Conservation (phyloP, 2,888 invertebrate species). For the Phaedon cochleariae region DNA sequence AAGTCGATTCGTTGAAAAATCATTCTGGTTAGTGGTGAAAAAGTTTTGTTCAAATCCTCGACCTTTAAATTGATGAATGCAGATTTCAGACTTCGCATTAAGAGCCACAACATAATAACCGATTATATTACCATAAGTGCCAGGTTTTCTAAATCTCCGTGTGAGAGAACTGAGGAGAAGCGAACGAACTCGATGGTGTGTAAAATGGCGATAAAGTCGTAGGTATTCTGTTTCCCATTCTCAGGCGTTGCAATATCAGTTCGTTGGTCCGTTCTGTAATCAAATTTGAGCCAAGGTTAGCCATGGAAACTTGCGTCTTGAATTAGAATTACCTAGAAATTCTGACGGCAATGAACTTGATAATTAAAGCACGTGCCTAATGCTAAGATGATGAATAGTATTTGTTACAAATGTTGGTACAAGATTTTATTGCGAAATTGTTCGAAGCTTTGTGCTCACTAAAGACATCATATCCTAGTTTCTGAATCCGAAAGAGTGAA, state of each 20-base stretch:
- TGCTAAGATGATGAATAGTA: not conserved
- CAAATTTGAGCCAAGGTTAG: conserved; percentile 2
- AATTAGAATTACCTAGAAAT: not conserved
- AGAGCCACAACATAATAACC: not conserved
- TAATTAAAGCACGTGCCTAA: not conserved
- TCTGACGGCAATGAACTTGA: not conserved
- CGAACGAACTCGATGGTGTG: conserved; percentile 2
- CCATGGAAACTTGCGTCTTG: conserved; percentile 1
- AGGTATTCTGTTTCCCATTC: conserved; percentile 20
- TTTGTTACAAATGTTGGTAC: not conserved
- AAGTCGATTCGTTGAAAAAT: too few relatives aligned
- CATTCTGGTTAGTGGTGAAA: too few relatives aligned
- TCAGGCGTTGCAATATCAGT: conserved; percentile 19
- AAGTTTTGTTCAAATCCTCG: not conserved
- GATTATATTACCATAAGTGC: conserved; percentile 2
- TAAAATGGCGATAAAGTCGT: not conserved
- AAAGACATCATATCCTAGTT: too few relatives aligned
- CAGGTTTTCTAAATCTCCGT: not conserved
- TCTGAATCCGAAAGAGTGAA: too few relatives aligned
- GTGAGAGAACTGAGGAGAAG: not conserved
- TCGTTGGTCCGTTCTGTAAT: conserved; percentile 1
- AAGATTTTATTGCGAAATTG: too few relatives aligned
- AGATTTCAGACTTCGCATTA: not conserved
- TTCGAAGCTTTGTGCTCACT: too few relatives aligned
- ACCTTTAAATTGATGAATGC: not conserved